Evolutionary conservation across 2,113 vertebrate genomes (phyloP), one percentile per base, ranked within the genome.

Genomic region (Axis porcinus): DNA sequence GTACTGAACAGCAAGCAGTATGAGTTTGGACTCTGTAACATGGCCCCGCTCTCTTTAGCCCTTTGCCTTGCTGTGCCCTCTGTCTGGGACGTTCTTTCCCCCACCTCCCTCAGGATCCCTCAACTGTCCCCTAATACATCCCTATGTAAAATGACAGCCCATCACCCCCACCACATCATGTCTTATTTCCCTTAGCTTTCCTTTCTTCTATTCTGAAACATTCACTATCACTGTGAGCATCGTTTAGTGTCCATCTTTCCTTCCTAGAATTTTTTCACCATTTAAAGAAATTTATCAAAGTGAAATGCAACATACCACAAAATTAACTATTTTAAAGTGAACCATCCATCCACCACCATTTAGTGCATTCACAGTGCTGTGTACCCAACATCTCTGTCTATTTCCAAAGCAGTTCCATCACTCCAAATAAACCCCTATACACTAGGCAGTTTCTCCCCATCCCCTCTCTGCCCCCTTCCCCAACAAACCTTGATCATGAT

Each of bases 31-130:
- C 19, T 82, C 45, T 0, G 11, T 81, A 52, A 52, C 78, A n/a
- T 2, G 4, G 33, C 11, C n/a, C 7, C 0, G 0, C 30, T 11
- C 30, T 36, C 62, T 4, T n/a, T 28, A 15, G 40, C 82, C 40
- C 28, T n/a, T 16, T 17, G 27, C 57, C 52, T 23, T 15, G 6
- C 13, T 19, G 3, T 5, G 27, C 14, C 23, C 60, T 17, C 86
- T 25, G 33, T 74, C 60, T 54, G 33, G 27, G 36, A 4, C 10
- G 2, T 21, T 6, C 74, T 47, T 25, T 8, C 40, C 19, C 15
- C 57, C 40, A 6, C 30, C 43, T 25, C 33, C 60, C 23, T 45
- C 0, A 11, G 45, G 17, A 8, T 36, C 90, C 60, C 55, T 60
- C 11, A 33, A 50, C 16, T 5, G 13, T 30, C 79, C 25, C 76